Base-by-base conservation (phyloP, 2,888 invertebrate species). In the Uropetala carovei region DNA sequence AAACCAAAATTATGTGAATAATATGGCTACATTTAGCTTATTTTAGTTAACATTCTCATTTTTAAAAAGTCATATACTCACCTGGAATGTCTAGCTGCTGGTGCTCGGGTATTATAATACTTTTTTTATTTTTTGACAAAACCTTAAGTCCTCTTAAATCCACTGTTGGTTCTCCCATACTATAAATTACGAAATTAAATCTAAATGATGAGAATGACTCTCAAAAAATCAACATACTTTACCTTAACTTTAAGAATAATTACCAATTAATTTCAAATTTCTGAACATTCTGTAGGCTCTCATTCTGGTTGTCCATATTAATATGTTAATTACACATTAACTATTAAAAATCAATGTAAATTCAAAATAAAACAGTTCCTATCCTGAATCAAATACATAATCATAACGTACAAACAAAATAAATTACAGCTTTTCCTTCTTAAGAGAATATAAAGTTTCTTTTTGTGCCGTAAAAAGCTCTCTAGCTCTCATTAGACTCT, bases 191-290 rank as follows among this genome's bases (percentile, higher is more conserved):
- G 30, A 18, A 43, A 64, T 68, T 0, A 56, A 83, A 56, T 56
- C 30, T 43, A 43, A 57, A 56, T 64, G 7, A 64, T 56, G 43
- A 9, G 5, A 83, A 3, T 0, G n/a, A 43, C 8, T 57, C 0
- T 56, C 18, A 0, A n/a, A 16, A n/a, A 5, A n/a, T 18, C 7
- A 64, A 64, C n/a, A 64, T 18, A 10, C 5, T 64, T 16, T 64
- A 64, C 5, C 43, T 43, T 43, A 43, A 43, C 5, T 43, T 43
- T 43, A 5, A 3, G 43, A 3, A 7, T 43, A 89, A 2, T 89
- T 43, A 89, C 89, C 89, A 60, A 43, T 89, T 68, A 9, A 68
- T 68, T 18, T 68, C 68, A 30, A 64, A 89, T 89, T 89, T 68
- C 43, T 30, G 64, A 30, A 64, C 11, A 60, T 60, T 59, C 9